Evolutionary conservation across 2,797 vertebrate species (phyloP).

Genomic region (Adelosebastes latens): DNA sequence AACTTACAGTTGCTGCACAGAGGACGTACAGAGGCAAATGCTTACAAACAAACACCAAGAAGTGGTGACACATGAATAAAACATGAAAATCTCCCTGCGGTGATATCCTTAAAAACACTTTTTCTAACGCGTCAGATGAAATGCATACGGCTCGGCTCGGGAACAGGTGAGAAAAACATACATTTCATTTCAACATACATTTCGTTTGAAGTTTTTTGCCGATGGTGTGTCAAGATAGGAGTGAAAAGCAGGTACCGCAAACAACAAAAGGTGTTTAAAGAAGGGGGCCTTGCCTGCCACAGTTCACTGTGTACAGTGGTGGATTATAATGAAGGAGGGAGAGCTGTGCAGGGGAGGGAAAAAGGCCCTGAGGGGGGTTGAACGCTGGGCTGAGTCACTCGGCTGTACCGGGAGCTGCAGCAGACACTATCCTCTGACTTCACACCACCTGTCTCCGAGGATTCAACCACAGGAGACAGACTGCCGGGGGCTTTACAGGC

Average conservation of each 20-base stretch:
- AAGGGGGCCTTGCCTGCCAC: not conserved
- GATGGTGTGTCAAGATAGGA: not conserved
- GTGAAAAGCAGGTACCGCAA: constrained; percentile 10
- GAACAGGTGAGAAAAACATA: constrained; percentile 11
- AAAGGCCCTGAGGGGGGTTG: constrained; percentile 26
- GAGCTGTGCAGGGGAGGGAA: not conserved
- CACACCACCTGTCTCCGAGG: constrained; percentile 45
- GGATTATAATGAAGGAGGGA: constrained; percentile 27
- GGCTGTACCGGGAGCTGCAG: constrained; percentile 22
- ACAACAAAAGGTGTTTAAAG: constrained; percentile 21
- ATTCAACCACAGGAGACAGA: constrained; percentile 41
- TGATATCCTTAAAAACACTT: constrained; percentile 24
- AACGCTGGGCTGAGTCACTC: constrained; percentile 34
- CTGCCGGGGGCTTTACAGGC: constrained; percentile 33
- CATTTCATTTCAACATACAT: not conserved
- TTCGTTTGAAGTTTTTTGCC: constrained; percentile 2
- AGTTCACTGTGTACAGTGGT: not conserved
- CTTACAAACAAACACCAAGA: constrained; percentile 18
- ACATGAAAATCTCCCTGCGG: constrained; percentile 27
- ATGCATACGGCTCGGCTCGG: not conserved
- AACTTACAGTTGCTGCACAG: not conserved
- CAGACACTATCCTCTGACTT: constrained; percentile 29
- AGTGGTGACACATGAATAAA: constrained; percentile 56
- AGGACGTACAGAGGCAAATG: not conserved
- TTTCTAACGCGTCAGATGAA: constrained; percentile 15